phyloP scores from a whole-genome alignment of 1,140 invertebrate species.

The Sogatella furcifera region DNA sequence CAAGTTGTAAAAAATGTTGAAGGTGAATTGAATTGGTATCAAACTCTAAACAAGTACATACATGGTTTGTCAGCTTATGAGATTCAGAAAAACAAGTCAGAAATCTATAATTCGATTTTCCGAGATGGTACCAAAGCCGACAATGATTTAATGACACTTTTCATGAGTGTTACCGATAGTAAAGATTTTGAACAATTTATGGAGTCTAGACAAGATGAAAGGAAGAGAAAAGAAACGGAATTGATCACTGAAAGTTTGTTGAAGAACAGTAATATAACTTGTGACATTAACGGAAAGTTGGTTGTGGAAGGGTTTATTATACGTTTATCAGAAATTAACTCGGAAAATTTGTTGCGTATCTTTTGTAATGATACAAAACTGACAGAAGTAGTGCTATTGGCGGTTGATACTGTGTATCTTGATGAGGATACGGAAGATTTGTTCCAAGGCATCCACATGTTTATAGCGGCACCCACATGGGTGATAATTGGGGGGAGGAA shows the following conservation, averaged over 20 bases:
- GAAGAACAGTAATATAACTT: neutral
- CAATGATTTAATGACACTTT: neutral
- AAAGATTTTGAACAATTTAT: neutral
- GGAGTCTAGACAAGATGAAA: neutral
- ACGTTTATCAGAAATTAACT: neutral
- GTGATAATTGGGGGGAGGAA: neutral
- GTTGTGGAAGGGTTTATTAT: neutral
- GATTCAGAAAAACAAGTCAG: neutral
- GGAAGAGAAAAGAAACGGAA: neutral
- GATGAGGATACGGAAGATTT: neutral
- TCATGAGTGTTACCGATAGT: neutral
- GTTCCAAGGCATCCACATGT: neutral
- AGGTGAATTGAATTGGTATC: neutral
- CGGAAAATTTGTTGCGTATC: neutral
- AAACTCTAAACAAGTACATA: neutral
- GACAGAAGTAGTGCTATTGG: neutral
- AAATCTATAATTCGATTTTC: neutral
- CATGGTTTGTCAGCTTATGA: neutral
- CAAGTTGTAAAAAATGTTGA: neutral
- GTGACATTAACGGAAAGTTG: neutral
- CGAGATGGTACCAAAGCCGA: neutral
- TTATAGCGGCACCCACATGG: neutral
- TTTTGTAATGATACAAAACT: neutral
- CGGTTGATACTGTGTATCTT: neutral
- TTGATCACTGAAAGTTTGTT: neutral